Evolutionary conservation across 2,797 vertebrate species (phyloP), one percentile per base, ranked within the genome.

Genomic region (Telmatherina bonti): DNA sequence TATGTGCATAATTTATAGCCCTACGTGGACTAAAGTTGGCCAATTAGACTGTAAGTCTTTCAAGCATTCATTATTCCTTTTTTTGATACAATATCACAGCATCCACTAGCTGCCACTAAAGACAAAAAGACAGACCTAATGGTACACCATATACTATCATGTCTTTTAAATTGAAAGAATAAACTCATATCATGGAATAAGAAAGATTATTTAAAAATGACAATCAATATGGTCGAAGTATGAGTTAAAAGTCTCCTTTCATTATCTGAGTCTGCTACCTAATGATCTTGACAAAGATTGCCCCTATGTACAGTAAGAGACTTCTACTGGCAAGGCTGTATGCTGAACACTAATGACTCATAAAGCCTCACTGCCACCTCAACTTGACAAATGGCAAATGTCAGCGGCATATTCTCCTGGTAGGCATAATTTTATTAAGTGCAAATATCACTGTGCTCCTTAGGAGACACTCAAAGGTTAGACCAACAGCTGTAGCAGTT

Each of bases 381-480:
- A 82, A 93, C 91, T 94, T 95, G 94, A 94, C 93, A 95, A 95
- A 95, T 95, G 94, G 93, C 94, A 95, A 95, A 95, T 95, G 94
- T 95, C 94, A 95, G 93, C 86, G 88, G 93, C 88, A 91, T 94
- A 94, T 95, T 94, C 94, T 95, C 95, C 94, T 94, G 93, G 93
- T 94, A 93, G 93, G 94, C 94, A 95, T 95, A 93, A 95, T 95
- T 95, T 93, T 94, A 95, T 95, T 93, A 95, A 94, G 94, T 93
- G 95, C 94, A 95, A 95, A 95, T 95, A 95, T 95, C 94, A 95
- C 92, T 86, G 91, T 89, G 93, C 93, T 94, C 94, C 94, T 95
- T 93, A 93, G 92, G 94, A 95, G 94, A 95, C 89, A 80, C 90
- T 91, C 89, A 94, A 95, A 95, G 94, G 94, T 95, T 95, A 95